Percentiles rank a stretch among this genome's conserved stretches.
Evolutionary conservation across 2,113 vertebrate species (phyloP).

Genomic region (Phocoena sinus): DNA sequence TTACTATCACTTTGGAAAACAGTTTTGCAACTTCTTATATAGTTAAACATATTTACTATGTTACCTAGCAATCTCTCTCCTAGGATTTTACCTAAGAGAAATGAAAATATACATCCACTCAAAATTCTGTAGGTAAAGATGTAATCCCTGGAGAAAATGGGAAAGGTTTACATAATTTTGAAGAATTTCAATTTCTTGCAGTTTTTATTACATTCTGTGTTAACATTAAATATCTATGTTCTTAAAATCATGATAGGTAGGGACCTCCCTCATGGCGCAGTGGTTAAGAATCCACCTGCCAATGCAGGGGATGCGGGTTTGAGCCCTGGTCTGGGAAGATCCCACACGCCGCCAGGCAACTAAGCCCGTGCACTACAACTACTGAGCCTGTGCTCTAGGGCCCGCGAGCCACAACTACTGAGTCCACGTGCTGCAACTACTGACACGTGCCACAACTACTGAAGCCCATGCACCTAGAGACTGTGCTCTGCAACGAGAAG

Average conservation of each 20-base stretch:
- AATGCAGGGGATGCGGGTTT: no score
- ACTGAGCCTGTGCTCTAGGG: no score
- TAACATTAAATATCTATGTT: background rate
- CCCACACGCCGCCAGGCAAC: no score
- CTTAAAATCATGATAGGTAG: background rate
- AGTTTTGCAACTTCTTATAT: background rate
- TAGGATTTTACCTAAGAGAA: background rate
- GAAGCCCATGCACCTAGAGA: no score
- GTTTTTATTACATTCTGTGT: background rate
- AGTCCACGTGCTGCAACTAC: no score
- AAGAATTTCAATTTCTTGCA: background rate
- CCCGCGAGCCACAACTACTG: no score
- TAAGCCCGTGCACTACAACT: no score
- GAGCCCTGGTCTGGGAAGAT: no score
- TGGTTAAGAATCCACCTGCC: no score
- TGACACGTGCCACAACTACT: no score
- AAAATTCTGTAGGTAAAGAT: background rate
- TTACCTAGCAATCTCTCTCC: background rate
- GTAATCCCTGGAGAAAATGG: background rate
- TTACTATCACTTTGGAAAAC: background rate
- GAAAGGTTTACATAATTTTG: background rate
- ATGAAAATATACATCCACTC: background rate
- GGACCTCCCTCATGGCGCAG: no score
- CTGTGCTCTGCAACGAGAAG: no score
- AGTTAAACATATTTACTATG: background rate